Percentiles rank a stretch among this genome's conserved stretches.
phyloP scores from a whole-genome alignment of 2,113 vertebrate genomes.

The Scophthalmus maximus region DNA sequence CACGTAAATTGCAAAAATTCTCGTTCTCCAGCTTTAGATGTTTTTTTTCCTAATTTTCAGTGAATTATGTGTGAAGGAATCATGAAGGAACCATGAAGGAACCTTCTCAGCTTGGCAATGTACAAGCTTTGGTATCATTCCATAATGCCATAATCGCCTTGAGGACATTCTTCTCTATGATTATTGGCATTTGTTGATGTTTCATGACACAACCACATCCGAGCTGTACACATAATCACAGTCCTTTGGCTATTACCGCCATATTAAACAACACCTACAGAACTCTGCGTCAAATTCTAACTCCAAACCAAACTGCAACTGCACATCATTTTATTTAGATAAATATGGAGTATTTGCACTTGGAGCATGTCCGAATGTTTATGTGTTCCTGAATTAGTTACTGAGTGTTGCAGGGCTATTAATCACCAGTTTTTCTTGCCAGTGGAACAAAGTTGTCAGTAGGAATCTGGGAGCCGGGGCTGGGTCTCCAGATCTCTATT shows the following conservation, averaged over 20 bases:
- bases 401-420: constrained; percentile 51
- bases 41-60: too few species aligned
- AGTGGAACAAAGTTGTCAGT: constrained; percentile 64
- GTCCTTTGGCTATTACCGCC: constrained; percentile 16
- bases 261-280: constrained; percentile 45
- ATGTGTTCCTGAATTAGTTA: constrained; percentile 55
- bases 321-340: constrained; percentile 57
- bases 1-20: neutral
- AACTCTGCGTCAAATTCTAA: constrained; percentile 37
- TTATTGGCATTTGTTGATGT: constrained; percentile 34
- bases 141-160: constrained; percentile 27
- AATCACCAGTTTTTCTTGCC: constrained; percentile 61
- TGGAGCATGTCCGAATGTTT: constrained; percentile 53
- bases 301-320: constrained; percentile 28
- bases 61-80: too few species aligned
- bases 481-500: constrained; percentile 55
- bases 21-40: too few species aligned
- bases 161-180: constrained; percentile 33
- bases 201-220: constrained; percentile 41
- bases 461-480: constrained; percentile 38
- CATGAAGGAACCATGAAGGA: neutral
- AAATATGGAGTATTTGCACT: constrained; percentile 56
- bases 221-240: constrained; percentile 19
- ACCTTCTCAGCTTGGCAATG: constrained; percentile 1
- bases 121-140: neutral